phyloP scores from a whole-genome alignment of 2,888 invertebrate species.

The Drosophila multiciliata region DNA sequence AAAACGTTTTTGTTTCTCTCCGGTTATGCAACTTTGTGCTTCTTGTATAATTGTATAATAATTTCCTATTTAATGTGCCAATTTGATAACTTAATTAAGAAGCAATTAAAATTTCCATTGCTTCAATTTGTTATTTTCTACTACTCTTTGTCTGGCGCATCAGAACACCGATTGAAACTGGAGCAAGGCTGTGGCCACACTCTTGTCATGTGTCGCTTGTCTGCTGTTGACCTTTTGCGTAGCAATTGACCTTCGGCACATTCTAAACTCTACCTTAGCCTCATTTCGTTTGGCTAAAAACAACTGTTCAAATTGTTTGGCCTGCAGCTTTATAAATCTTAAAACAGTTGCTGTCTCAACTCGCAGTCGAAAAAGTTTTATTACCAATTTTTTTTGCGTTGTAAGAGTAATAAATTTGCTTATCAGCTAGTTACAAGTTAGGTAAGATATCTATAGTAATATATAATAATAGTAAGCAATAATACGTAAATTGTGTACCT shows the following conservation, averaged over 20 bases:
- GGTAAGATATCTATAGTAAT: background rate
- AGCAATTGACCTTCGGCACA: constrained; percentile 14
- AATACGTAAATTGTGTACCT: background rate
- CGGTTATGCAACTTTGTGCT: background rate
- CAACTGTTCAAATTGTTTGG: constrained; percentile 12
- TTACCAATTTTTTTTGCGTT: constrained; percentile 34
- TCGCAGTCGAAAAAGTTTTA: constrained; percentile 18
- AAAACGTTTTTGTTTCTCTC: background rate
- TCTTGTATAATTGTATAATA: too few relatives aligned
- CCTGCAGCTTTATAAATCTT: background rate
- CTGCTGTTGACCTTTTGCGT: constrained; percentile 14
- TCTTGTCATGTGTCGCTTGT: constrained; percentile 1
- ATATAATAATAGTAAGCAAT: background rate
- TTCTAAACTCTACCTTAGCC: constrained; percentile 17
- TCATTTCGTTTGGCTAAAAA: constrained; percentile 4
- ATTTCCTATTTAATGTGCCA: background rate
- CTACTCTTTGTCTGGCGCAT: background rate
- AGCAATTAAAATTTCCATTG: constrained; percentile 5
- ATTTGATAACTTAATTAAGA: constrained; percentile 6
- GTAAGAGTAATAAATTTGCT: constrained; percentile 3
- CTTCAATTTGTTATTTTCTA: constrained; percentile 1
- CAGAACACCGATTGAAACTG: constrained; percentile 38
- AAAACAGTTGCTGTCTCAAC: constrained; percentile 2
- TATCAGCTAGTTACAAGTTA: background rate
- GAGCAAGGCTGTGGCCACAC: constrained; percentile 50